These are phyloP conservation scores for Allophyes oxyacanthae DNA, from an alignment of 2,888 invertebrate genomes.

Conservation along the genomic window DNA sequence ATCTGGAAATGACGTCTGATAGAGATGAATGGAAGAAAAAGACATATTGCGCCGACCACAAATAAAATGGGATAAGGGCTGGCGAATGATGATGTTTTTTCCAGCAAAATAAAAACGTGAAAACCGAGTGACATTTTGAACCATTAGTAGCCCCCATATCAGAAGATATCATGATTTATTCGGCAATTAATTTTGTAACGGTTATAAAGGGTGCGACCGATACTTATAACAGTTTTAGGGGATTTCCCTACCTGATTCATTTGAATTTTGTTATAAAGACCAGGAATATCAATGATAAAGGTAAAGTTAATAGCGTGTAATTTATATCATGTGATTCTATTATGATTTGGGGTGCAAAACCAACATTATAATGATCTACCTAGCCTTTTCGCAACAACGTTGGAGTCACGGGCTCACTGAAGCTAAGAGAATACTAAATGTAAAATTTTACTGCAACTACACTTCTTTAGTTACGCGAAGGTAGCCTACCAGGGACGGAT, in stretches of 20 bases:
- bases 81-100: too few relatives aligned
- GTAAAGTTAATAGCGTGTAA: slow-evolving; percentile 15
- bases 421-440: too few relatives aligned
- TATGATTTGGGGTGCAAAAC: slow-evolving; percentile 1
- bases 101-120: slow-evolving; percentile 10
- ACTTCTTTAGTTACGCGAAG: too few relatives aligned
- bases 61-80: too few relatives aligned
- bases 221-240: slow-evolving; percentile 58
- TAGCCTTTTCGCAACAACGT: too few relatives aligned
- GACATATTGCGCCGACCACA: too few relatives aligned
- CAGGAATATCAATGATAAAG: slow-evolving; percentile 39
- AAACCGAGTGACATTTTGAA: slow-evolving; percentile 21
- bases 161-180: slow-evolving; percentile 58
- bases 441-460: too few relatives aligned
- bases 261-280: slow-evolving; percentile 53
- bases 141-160: slow-evolving; percentile 32
- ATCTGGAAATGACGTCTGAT: too few relatives aligned
- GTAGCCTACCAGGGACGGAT: too few relatives aligned
- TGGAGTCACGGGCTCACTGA: too few relatives aligned
- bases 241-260: slow-evolving; percentile 49
- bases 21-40: too few relatives aligned
- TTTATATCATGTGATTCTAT: slow-evolving; percentile 27
- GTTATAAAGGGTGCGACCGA: slow-evolving; percentile 52
- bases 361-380: too few relatives aligned
- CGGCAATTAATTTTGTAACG: slow-evolving; percentile 57